Percentiles rank a stretch among this genome's conserved stretches.
These are phyloP conservation scores for Drosophila dunni DNA, from an alignment of 1,140 invertebrate species.

Conservation along the genomic window DNA sequence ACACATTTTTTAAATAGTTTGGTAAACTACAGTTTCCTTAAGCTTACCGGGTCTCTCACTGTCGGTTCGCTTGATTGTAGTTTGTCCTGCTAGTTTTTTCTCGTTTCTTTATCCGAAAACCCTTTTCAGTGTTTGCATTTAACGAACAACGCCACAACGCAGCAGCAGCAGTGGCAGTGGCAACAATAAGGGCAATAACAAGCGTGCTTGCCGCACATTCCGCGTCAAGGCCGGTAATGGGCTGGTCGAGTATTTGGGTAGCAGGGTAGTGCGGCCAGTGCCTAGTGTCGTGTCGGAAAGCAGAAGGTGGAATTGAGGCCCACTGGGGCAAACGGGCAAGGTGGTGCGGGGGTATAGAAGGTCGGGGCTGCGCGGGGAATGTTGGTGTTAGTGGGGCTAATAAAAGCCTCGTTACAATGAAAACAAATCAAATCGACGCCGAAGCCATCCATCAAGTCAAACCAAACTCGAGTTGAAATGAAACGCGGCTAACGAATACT, in stretches of 20 bases:
- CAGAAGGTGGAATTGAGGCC: neutral
- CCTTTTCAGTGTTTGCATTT: conserved; percentile 82
- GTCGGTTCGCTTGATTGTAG: conserved; percentile 54
- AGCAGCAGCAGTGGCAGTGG: conserved; percentile 38
- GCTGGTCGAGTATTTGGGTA: neutral
- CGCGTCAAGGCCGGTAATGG: conserved; percentile 34
- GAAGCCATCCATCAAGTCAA: conserved; percentile 70
- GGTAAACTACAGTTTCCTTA: no score
- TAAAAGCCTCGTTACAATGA: conserved; percentile 82
- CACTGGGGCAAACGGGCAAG: neutral
- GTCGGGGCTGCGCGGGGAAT: conserved; percentile 1
- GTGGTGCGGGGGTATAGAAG: neutral
- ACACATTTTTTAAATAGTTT: no score
- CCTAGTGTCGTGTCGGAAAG: conserved; percentile 12
- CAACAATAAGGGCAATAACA: conserved; percentile 77
- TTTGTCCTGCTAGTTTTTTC: conserved; percentile 25
- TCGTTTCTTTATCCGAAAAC: conserved; percentile 60
- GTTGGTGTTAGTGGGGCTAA: conserved; percentile 58
- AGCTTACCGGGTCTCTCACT: no score
- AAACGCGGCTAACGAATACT: conserved; percentile 70
- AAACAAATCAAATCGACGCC: conserved; percentile 79
- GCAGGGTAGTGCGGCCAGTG: neutral
- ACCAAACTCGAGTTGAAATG: conserved; percentile 70
- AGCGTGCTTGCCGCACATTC: conserved; percentile 51
- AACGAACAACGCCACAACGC: conserved; percentile 78